Conservation (phyloP, 2,113 vertebrate species). For the Callithrix jacchus region DNA sequence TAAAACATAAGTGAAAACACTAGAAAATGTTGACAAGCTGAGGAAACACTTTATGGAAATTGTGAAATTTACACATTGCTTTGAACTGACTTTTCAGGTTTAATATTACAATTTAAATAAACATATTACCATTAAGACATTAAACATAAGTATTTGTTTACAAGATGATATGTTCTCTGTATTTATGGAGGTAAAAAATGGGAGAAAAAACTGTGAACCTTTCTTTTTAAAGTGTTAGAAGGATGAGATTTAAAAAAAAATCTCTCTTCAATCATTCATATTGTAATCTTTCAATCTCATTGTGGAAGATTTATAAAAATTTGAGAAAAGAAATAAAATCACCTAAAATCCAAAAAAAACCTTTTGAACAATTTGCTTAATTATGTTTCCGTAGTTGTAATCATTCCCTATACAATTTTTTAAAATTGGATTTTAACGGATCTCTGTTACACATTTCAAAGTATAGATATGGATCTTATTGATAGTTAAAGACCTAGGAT, state of each 20-base stretch:
- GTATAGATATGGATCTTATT: background rate
- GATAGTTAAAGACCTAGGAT: background rate
- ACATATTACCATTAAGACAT: background rate
- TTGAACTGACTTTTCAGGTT: background rate
- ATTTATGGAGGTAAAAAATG: background rate
- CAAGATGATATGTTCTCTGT: background rate
- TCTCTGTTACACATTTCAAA: background rate
- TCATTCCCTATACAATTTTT: background rate
- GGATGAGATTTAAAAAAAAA: background rate
- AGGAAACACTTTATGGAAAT: background rate
- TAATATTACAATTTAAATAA: background rate
- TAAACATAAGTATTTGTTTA: background rate
- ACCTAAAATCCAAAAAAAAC: background rate
- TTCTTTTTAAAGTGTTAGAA: background rate
- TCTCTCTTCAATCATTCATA: background rate
- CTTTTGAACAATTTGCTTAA: background rate
- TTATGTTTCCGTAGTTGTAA: background rate
- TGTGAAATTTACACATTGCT: background rate
- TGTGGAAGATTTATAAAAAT: background rate
- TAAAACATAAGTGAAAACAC: background rate
- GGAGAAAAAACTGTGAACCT: background rate
- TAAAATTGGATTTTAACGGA: background rate
- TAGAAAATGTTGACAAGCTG: background rate
- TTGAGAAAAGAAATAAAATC: background rate
- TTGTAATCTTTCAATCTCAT: background rate